Conservation (phyloP, 2,888 invertebrate genomes). For the Patella depressa region DNA sequence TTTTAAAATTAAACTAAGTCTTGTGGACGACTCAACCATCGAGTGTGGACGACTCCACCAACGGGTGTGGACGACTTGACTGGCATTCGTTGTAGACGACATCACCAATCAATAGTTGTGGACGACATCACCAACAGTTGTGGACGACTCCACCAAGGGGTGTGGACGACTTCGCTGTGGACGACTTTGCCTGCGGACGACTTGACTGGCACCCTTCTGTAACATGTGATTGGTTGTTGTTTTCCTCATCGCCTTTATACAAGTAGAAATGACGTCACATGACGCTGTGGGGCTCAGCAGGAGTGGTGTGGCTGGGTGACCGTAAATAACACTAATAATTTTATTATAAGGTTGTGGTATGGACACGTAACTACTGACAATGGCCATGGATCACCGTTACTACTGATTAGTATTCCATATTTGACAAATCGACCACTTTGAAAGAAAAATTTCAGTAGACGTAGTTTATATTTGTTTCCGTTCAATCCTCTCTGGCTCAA, state of each 20-base stretch:
- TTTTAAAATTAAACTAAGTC: too few species aligned
- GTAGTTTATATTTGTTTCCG: slow-evolving; percentile 25
- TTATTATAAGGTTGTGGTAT: neutral
- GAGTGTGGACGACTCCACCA: too few species aligned
- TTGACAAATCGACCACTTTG: neutral
- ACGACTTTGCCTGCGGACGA: too few species aligned
- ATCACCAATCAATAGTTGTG: too few species aligned
- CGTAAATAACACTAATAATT: slow-evolving; percentile 15
- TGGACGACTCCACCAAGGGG: too few species aligned
- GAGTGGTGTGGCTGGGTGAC: slow-evolving; percentile 22
- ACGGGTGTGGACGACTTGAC: too few species aligned
- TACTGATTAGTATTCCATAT: too few species aligned
- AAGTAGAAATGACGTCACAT: slow-evolving; percentile 56
- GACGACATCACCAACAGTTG: too few species aligned
- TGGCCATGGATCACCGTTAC: slow-evolving; percentile 1
- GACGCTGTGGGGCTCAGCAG: slow-evolving; percentile 35
- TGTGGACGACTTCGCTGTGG: too few species aligned
- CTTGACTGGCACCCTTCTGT: neutral
- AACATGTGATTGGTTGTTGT: slow-evolving; percentile 20
- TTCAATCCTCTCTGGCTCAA: slow-evolving; percentile 40
- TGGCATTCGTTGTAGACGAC: too few species aligned
- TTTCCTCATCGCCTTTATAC: slow-evolving; percentile 36
- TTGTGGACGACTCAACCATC: too few species aligned
- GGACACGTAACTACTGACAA: neutral
- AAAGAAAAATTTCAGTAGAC: neutral